phyloP scores from a whole-genome alignment of 1,140 invertebrate species.

The Drosophila kohkoa region DNA sequence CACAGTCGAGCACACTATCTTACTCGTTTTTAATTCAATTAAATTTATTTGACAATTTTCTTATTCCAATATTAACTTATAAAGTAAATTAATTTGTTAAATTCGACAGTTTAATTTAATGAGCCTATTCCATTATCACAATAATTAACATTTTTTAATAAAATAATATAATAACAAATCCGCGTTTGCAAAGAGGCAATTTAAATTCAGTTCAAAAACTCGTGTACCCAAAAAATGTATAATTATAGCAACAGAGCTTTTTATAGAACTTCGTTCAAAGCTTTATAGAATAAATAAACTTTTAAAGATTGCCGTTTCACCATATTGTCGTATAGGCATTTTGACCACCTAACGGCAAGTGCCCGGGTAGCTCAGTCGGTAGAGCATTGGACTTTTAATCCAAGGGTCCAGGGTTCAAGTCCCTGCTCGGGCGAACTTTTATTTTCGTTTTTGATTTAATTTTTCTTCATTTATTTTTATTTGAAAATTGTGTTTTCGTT shows the following conservation, averaged over 20 bases:
- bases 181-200: too few relatives aligned
- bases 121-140: too few relatives aligned
- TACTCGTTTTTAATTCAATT: too few relatives aligned
- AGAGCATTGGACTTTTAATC: slow-evolving; percentile 92
- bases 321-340: slow-evolving; percentile 1
- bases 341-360: not conserved
- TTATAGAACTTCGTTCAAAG: slow-evolving; percentile 7
- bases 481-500: not conserved
- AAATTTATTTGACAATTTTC: too few relatives aligned
- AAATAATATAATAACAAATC: too few relatives aligned
- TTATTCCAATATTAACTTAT: too few relatives aligned
- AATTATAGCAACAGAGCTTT: not conserved
- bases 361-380: slow-evolving; percentile 92
- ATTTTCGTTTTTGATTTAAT: not conserved
- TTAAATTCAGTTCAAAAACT: not conserved
- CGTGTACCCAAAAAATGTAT: not conserved
- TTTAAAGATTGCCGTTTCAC: not conserved
- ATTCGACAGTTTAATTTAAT: too few relatives aligned
- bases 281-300: slow-evolving; percentile 9
- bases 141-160: too few relatives aligned
- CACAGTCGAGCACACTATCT: too few relatives aligned
- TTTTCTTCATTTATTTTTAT: not conserved
- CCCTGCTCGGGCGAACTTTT: slow-evolving; percentile 89
- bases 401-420: slow-evolving; percentile 92
- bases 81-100: too few relatives aligned